A percentile compares a stretch with the other conserved stretches of the same genome.
These are phyloP conservation scores for Pyralis farinalis DNA, from an alignment of 2,888 invertebrate genomes.

Conservation along the genomic window DNA sequence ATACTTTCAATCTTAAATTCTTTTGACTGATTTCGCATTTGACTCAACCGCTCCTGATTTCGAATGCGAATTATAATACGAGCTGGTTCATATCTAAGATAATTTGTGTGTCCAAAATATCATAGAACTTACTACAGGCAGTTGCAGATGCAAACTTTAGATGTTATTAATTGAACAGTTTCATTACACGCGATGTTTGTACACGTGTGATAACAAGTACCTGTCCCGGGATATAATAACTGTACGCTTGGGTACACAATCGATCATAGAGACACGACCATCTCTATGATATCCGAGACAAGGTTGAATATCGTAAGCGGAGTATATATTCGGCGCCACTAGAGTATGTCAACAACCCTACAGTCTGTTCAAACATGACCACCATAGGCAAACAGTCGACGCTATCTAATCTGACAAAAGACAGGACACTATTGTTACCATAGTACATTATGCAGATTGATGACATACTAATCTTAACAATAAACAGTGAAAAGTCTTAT, in stretches of 20 bases:
- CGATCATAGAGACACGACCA: constrained; percentile 19
- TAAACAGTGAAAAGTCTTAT: constrained; percentile 1
- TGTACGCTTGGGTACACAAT: constrained; percentile 10
- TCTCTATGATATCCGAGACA: constrained; percentile 20
- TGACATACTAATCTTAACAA: constrained; percentile 10
- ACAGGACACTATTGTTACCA: constrained; percentile 36
- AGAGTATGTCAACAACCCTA: constrained; percentile 47
- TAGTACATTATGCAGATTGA: constrained; percentile 19
- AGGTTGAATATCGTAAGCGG: constrained; percentile 37
- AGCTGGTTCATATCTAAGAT: no score
- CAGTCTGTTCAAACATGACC: constrained; percentile 58
- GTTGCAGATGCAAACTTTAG: constrained; percentile 1
- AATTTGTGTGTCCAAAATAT: no score
- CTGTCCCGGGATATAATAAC: constrained; percentile 26
- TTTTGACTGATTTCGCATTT: no score
- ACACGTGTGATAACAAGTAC: constrained; percentile 29
- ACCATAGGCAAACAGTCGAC: constrained; percentile 57
- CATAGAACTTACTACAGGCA: neutral
- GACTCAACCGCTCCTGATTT: no score
- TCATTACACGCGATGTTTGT: constrained; percentile 22
- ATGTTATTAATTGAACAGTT: constrained; percentile 16
- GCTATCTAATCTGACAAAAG: constrained; percentile 67
- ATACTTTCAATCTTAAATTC: no score
- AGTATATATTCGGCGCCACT: constrained; percentile 33
- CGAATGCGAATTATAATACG: no score